phyloP scores from a whole-genome alignment of 2,888 invertebrate genomes.

The Parasteatoda lunata region DNA sequence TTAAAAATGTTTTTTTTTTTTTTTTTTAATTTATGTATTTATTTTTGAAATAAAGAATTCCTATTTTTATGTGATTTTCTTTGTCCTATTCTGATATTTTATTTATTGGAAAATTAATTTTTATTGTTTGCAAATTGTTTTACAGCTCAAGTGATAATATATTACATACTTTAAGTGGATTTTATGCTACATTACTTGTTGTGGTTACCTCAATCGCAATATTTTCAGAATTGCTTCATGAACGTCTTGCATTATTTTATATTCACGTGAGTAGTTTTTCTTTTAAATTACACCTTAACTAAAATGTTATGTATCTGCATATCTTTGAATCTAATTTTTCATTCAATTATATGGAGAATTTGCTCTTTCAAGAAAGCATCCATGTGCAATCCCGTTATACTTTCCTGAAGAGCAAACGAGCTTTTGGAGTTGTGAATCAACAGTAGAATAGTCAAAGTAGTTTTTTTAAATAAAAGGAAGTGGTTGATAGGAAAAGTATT shows the following conservation, averaged over 20 bases:
- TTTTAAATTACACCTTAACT: background rate
- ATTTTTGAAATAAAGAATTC: background rate
- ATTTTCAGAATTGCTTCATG: conserved; percentile 13
- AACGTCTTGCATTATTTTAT: conserved; percentile 19
- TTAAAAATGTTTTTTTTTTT: background rate
- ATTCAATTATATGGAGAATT: too few relatives aligned
- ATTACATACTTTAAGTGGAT: conserved; percentile 56
- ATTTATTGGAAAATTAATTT: too few relatives aligned
- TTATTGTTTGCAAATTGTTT: background rate
- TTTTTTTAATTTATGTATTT: background rate
- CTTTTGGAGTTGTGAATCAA: too few relatives aligned
- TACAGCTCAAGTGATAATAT: conserved; percentile 24
- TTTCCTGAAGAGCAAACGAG: too few relatives aligned
- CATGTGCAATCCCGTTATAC: too few relatives aligned
- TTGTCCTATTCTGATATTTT: too few relatives aligned
- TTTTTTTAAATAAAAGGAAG: too few relatives aligned
- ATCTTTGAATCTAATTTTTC: too few relatives aligned
- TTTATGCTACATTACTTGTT: conserved; percentile 36
- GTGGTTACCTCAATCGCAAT: conserved; percentile 1
- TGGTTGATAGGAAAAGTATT: too few relatives aligned
- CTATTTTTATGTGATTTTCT: background rate
- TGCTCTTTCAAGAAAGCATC: too few relatives aligned
- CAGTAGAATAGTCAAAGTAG: too few relatives aligned
- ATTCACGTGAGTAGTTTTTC: conserved; percentile 26
- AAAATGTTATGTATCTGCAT: background rate